phyloP scores from a whole-genome alignment of 2,797 vertebrate genomes.

The Hyperoplus immaculatus region DNA sequence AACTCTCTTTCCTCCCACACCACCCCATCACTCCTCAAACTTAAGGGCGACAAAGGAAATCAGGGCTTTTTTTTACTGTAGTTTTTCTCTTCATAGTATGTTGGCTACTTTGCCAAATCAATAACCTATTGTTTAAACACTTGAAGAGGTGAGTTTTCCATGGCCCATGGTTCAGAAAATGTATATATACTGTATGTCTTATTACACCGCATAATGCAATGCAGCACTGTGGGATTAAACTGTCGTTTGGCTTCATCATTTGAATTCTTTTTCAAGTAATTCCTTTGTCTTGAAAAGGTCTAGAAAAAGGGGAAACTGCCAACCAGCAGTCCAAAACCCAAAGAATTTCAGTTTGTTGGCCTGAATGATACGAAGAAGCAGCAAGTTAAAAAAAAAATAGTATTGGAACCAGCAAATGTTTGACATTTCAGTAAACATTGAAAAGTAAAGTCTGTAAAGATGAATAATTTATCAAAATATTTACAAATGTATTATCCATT shows the following conservation, averaged over 20 bases:
- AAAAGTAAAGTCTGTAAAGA: not conserved
- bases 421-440: not conserved
- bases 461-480: not conserved
- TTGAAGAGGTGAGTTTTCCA: constrained; percentile 6
- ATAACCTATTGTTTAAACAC: constrained; percentile 1
- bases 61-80: constrained; percentile 18
- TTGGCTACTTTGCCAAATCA: not conserved
- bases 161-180: constrained; percentile 1
- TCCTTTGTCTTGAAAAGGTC: not conserved
- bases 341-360: not conserved
- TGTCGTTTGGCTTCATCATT: not conserved
- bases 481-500: not conserved
- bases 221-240: not conserved
- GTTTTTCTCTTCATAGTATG: constrained; percentile 8
- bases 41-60: constrained; percentile 62
- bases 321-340: not conserved
- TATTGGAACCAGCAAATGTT: not conserved
- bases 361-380: not conserved
- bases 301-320: not conserved
- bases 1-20: constrained; percentile 44
- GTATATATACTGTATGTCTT: too few relatives aligned
- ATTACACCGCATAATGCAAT: not conserved
- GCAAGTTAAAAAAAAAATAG: not conserved
- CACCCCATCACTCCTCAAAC: constrained; percentile 51
- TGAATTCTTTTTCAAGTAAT: not conserved